Conservation (phyloP, 2,797 vertebrate genomes). For the Megaceryle alcyon region DNA sequence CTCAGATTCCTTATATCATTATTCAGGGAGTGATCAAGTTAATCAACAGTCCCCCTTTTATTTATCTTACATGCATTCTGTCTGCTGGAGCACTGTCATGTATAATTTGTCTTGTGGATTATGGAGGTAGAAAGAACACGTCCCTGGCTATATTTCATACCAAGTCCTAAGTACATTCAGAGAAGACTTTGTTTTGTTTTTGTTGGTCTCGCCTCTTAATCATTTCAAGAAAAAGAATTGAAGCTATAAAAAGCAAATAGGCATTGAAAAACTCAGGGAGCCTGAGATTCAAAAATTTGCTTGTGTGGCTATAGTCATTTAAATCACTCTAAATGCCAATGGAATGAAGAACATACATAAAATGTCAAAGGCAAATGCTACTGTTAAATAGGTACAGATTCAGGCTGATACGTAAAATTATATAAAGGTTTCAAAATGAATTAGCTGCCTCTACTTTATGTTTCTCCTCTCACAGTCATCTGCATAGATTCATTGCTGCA, state of each 20-base stretch:
- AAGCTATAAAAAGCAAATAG: constrained; percentile 11
- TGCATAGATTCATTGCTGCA: constrained; percentile 41
- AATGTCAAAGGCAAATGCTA: constrained; percentile 3
- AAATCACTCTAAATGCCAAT: background rate
- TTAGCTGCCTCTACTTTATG: constrained; percentile 4
- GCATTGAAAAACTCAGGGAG: background rate
- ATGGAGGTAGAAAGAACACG: background rate
- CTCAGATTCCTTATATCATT: background rate
- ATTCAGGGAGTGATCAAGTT: background rate
- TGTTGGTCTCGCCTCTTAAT: background rate
- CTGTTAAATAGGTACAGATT: constrained; percentile 2
- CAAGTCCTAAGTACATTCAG: background rate
- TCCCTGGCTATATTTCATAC: background rate
- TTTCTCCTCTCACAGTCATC: constrained; percentile 22
- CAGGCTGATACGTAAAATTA: background rate
- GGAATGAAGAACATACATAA: background rate
- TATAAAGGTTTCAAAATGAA: constrained; percentile 8
- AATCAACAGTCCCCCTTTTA: background rate
- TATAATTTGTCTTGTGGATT: background rate
- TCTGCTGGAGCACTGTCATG: background rate
- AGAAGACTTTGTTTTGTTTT: background rate
- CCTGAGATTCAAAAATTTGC: background rate
- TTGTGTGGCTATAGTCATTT: background rate
- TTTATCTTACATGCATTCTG: background rate
- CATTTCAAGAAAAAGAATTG: background rate